Percentiles rank a stretch among this genome's conserved stretches.
Conservation (phyloP, 2,113 vertebrate genomes). For the Colius striatus region DNA sequence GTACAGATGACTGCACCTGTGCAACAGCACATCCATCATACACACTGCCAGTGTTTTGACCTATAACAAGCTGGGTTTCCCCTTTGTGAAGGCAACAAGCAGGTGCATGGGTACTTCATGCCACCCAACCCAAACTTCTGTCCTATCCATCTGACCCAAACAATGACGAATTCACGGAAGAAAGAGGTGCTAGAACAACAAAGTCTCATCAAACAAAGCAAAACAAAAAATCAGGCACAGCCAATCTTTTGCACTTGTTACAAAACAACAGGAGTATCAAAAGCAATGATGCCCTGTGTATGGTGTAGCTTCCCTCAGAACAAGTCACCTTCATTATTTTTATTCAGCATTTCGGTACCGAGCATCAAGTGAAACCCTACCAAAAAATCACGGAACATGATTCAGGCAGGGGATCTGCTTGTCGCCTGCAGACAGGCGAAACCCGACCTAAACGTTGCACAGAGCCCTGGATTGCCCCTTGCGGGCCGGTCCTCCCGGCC, state of each 20-base stretch:
- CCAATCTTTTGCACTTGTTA: neutral
- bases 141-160: neutral
- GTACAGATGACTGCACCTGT: fast-evolving
- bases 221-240: neutral
- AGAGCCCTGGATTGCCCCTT: fast-evolving
- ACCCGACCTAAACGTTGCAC: fast-evolving
- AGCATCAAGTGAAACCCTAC: neutral
- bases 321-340: neutral
- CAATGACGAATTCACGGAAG: neutral
- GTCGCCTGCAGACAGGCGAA: neutral
- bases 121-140: neutral
- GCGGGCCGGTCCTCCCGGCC: neutral
- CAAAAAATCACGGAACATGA: neutral
- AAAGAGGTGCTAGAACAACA: neutral
- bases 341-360: neutral
- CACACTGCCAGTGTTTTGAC: too few relatives aligned
- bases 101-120: neutral
- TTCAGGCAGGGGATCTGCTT: fast-evolving
- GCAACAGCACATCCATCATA: fast-evolving
- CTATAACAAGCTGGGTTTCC: fast-evolving
- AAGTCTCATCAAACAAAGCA: neutral
- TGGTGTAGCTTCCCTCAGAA: too few relatives aligned
- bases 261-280: neutral
- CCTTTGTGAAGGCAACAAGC: neutral
- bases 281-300: fast-evolving